These are phyloP conservation scores for Thera britannica DNA, from an alignment of 2,888 invertebrate species.

Conservation along the genomic window DNA sequence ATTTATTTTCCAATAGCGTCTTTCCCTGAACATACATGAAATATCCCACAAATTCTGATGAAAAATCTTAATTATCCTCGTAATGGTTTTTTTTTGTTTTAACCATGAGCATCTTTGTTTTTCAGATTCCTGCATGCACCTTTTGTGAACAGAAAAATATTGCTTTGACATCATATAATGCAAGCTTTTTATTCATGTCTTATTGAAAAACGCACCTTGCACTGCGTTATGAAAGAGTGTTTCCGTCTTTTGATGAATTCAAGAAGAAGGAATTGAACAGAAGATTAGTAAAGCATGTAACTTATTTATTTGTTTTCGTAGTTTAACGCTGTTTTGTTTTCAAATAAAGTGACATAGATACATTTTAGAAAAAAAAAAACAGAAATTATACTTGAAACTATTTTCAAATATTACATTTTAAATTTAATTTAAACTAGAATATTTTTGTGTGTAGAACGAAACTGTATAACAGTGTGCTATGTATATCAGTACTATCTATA, in stretches of 20 bases:
- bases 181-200: background rate
- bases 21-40: background rate
- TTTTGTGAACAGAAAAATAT: background rate
- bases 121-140: slow-evolving; percentile 14
- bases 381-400: no score
- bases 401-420: no score
- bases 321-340: background rate
- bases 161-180: background rate
- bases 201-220: background rate
- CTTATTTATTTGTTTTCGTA: background rate
- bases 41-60: background rate
- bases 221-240: background rate
- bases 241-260: background rate
- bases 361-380: background rate
- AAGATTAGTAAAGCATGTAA: background rate
- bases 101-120: slow-evolving; percentile 1
- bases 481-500: background rate
- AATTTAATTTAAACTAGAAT: background rate
- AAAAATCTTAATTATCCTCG: background rate
- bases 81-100: background rate
- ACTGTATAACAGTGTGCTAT: no score
- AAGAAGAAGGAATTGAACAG: background rate
- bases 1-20: slow-evolving; percentile 35
- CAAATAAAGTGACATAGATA: background rate
- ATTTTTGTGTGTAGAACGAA: background rate